Base-by-base conservation (phyloP, 2,888 invertebrate genomes). In the Lottia gigantea region DNA sequence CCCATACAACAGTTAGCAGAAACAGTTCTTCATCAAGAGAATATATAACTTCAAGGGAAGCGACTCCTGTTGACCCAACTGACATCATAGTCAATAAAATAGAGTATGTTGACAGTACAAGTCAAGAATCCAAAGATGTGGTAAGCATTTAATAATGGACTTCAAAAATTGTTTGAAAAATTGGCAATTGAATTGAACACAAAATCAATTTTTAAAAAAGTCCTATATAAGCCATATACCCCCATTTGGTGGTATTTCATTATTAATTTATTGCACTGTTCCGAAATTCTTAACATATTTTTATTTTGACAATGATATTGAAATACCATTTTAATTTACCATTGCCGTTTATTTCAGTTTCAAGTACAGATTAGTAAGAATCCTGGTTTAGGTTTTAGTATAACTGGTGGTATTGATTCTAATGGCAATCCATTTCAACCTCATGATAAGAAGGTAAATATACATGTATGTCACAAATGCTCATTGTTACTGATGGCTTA, bases 331-430 rank as follows among this genome's bases (percentile, higher is more conserved):
- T n/a, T n/a, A n/a, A n/a, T n/a, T n/a, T n/a, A n/a, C n/a, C 6
- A 31, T 31, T 31, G 31, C 6, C 6, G 31, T 40, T 14, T 71
- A 49, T 77, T 80, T 71, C 81, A 87, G 86, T 82, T 87, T 75
- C 82, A 90, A 61, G 90, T 91, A 72, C 89, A 89, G 78, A 88
- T 91, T 73, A 86, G 83, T 73, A 91, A 91, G 84, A 90, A 90
- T 83, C 91, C 91, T 70, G 90, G 90, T 25, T 87, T 91, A 61
- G 91, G 91, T 69, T 91, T 91, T 80, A 91, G 90, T 74, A 90
- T 91, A 75, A 89, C 90, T 26, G 91, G 91, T 55, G 91, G 88
- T 14, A 76, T 83, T 71, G 86, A 86, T 64, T 83, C 87, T 74
- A 82, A 83, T 64, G 87, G 88, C 64, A 88, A 89, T 78, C 88